A percentile compares a stretch with the other conserved stretches of the same genome.
Conservation (phyloP, 2,797 vertebrate genomes). For the Arnoldichthys spilopterus region DNA sequence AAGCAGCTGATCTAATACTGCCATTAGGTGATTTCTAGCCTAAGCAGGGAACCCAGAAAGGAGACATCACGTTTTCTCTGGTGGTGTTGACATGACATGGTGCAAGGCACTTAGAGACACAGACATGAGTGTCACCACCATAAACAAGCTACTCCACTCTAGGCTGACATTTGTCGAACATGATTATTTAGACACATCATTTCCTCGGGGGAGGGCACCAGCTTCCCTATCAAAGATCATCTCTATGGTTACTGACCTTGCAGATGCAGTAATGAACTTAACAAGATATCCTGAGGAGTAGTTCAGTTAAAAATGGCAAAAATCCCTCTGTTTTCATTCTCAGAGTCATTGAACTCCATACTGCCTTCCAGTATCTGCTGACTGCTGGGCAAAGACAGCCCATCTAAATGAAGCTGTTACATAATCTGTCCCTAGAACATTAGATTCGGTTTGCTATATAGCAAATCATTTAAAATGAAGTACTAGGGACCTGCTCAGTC, state of each 20-base stretch:
- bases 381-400: slow-evolving; percentile 22
- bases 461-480: slow-evolving; percentile 33
- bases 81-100: slow-evolving; percentile 1
- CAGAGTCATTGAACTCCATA: slow-evolving; percentile 14
- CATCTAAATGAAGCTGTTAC: slow-evolving; percentile 2
- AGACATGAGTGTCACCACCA: slow-evolving; percentile 19
- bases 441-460: slow-evolving; percentile 8
- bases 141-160: slow-evolving; percentile 16
- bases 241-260: slow-evolving; percentile 54
- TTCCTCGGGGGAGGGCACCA: slow-evolving; percentile 28
- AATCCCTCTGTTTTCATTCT: slow-evolving; percentile 25
- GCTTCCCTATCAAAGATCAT: slow-evolving; percentile 51
- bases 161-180: slow-evolving; percentile 45
- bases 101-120: not conserved
- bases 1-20: slow-evolving; percentile 2
- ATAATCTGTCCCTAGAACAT: slow-evolving; percentile 27
- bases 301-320: slow-evolving; percentile 30
- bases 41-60: not conserved
- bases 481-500: not conserved
- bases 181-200: slow-evolving; percentile 42
- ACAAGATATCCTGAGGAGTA: slow-evolving; percentile 31
- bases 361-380: slow-evolving; percentile 15
- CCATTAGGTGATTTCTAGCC: slow-evolving; percentile 3
- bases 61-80: not conserved
- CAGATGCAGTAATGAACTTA: slow-evolving; percentile 44